These are phyloP conservation scores for Sebastiscus tertius DNA, from an alignment of 2,797 vertebrate genomes.

Conservation along the genomic window DNA sequence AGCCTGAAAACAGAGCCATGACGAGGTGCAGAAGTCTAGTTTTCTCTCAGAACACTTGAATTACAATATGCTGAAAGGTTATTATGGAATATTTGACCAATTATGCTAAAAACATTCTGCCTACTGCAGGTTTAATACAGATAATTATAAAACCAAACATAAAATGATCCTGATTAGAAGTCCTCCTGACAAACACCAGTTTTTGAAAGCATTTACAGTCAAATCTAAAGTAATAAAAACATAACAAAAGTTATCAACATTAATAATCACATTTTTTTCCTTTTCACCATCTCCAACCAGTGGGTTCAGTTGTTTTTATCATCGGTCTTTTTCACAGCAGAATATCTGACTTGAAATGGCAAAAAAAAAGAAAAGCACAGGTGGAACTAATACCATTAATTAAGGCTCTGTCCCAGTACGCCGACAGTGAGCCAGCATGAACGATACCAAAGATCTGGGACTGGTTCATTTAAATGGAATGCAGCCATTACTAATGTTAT, in stretches of 20 bases:
- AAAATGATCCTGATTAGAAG: background rate
- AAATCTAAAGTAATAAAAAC: background rate
- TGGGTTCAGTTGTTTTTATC: background rate
- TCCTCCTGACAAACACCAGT: background rate
- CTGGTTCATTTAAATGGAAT: background rate
- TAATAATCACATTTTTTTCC: background rate
- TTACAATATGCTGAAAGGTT: too few species aligned
- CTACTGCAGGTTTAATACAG: too few species aligned
- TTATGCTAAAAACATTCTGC: too few species aligned
- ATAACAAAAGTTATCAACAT: background rate
- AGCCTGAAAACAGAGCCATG: too few species aligned
- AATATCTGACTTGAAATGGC: background rate
- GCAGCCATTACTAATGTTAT: slow-evolving; percentile 15
- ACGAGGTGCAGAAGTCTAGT: too few species aligned
- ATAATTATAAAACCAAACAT: background rate
- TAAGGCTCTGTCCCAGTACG: background rate
- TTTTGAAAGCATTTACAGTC: background rate
- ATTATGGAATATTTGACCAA: too few species aligned
- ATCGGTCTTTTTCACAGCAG: background rate
- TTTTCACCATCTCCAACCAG: too few species aligned
- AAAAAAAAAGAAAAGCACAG: background rate
- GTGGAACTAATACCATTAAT: slow-evolving; percentile 12
- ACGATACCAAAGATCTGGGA: background rate
- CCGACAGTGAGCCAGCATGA: background rate
- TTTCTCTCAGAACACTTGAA: too few species aligned